Evolutionary conservation across 2,888 invertebrate species (phyloP), one percentile per base, ranked within the genome.

Genomic region (Tipula confusa): DNA sequence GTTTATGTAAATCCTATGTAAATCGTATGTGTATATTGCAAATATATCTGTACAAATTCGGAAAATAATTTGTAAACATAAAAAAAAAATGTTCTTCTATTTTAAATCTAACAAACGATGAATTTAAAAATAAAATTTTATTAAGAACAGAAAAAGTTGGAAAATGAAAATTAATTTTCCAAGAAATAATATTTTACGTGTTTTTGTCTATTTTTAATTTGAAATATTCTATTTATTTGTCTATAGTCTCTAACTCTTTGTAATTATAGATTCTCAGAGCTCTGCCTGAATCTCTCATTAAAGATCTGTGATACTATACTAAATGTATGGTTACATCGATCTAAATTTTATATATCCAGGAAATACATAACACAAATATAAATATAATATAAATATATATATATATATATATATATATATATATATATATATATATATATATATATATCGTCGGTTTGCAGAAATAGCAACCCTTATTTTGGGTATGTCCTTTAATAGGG

Each of bases 151-250:
- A n/a, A 11, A 6, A 43, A 64, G 64, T 64, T 24, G 11, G 24
- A 64, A 64, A 64, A 64, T 64, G 64, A 24, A 64, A 64, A 64
- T 64, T 64, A 64, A 64, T 64, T 64, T 64, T 64, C 64, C 64
- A 24, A 64, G 24, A 64, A 64, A 64, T 64, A 64, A 64, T 64
- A 64, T 64, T 64, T 64, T 64, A 64, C 64, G 64, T 64, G 24
- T 64, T 64, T 64, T 64, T 64, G 24, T 64, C 64, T 64, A 64
- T 64, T 64, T 64, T 24, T 64, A 64, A 64, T 64, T 64, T 64
- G 18, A 24, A 24, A 64, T 64, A 64, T 24, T 64, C 24, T 24
- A 64, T 64, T 43, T 15, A 5, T 36, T 33, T 33, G 15, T 3
- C 15, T 43, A 33, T 43, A 43, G 15, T 43, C 43, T 43, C 15